These are phyloP conservation scores for Nasonia oneida DNA, from an alignment of 2,888 invertebrate genomes.

Conservation along the genomic window DNA sequence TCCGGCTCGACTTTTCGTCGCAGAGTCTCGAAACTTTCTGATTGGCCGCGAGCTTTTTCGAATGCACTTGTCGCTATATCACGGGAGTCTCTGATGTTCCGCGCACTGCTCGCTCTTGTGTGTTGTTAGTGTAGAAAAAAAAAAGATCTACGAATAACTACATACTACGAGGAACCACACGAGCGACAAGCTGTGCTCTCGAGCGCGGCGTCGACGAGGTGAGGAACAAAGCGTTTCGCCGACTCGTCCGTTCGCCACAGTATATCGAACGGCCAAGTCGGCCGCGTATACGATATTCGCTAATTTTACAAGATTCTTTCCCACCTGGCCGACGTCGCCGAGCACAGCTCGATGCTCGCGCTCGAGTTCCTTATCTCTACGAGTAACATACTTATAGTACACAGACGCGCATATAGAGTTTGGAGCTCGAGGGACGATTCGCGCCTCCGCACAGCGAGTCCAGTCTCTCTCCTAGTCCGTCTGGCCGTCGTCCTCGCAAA, in stretches of 20 bases:
- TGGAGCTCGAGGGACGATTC: background rate
- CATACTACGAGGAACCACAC: background rate
- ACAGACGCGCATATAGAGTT: background rate
- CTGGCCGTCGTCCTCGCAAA: background rate
- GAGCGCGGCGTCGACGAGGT: background rate
- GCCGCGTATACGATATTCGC: background rate
- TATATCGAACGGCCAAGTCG: background rate
- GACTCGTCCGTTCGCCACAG: background rate
- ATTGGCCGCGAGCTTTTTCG: background rate
- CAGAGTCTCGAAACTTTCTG: background rate
- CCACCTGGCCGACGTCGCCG: background rate
- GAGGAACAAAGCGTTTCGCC: background rate
- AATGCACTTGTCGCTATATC: background rate
- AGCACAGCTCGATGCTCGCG: background rate
- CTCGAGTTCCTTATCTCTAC: background rate
- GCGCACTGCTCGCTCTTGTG: background rate
- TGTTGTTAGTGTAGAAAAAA: background rate
- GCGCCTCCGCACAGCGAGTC: constrained; percentile 19
- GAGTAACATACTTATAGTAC: background rate
- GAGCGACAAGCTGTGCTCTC: background rate
- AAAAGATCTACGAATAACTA: too few species aligned
- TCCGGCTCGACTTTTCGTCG: background rate
- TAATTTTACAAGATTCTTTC: background rate
- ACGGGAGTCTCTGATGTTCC: too few species aligned
- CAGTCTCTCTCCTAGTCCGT: constrained; percentile 18